Base-by-base conservation (phyloP, 2,888 invertebrate genomes). In the Limnephilus auricula region DNA sequence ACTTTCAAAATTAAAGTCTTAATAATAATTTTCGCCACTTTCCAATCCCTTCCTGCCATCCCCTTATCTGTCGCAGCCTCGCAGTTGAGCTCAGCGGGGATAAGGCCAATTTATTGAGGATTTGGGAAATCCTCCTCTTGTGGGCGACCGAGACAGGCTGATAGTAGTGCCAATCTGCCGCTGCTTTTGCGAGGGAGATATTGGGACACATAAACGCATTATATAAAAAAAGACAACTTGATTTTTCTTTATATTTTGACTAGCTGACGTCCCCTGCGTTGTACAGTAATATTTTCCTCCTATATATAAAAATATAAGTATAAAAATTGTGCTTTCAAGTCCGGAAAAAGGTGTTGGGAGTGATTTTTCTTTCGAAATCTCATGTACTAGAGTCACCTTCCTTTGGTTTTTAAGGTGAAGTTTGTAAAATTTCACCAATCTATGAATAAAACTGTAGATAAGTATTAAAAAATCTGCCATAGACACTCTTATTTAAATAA, bases 91-190 rank as follows among this genome's bases (percentile, higher is more conserved):
- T 85, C 84, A 25, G 40, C 86, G 45, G 86, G 65, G 86, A 86
- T 86, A 86, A 91, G 78, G 45, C 89, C 89, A 91, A 91, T 91
- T 89, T 91, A 89, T 91, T 89, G 91, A 79, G 91, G 91, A 91
- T 91, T 91, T 91, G 34, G 18, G 79, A 79, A 90, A 65, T 79
- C 79, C 87, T 31, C 3, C 89, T 34, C 84, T 50, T 85, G 32
- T 85, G 83, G 65, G 34, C 78, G 90, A 65, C 90, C 13, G 25
- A 40, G 90, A 37, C 85, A 4, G 25, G 13, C 34, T 32, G 90
- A 90, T 90, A 79, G 31, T 18, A 30, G 40, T n/a, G n/a, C 65
- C 65, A 65, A 65, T 65, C 65, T 45, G 45, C 34, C 88, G 32
- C 82, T 50, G 40, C 89, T 82, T 15, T 25, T 31, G 18, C n/a